Base-by-base conservation (phyloP, 2,888 invertebrate genomes). In the Scrobipalpa atriplicella region DNA sequence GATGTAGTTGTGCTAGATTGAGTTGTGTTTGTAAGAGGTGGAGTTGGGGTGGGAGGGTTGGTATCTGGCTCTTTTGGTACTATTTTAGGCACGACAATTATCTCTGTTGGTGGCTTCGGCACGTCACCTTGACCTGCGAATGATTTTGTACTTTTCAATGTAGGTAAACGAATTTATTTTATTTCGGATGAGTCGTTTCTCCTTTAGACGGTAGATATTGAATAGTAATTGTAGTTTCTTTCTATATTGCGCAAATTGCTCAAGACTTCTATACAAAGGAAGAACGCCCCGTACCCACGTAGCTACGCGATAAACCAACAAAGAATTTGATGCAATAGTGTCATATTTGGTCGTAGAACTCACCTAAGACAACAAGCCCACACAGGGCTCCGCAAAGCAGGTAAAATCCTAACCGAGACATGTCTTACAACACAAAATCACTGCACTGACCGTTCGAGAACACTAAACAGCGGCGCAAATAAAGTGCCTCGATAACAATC, bases 301-400 rank as follows among this genome's bases (percentile, higher is more conserved):
- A 56, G 54, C 73, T 73, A 70, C 71, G 71, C 77, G 80, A 78
- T 80, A 80, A 78, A 81, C 79, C 73, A 83, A 84, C 81, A 85
- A 84, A 85, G 83, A 80, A 77, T 66, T 29, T 72, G 76, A 71
- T 69, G 70, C 62, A 66, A 68, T 63, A 18, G 29, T 38, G 11
- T 47, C 47, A 47, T 47, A 43, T 43, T 47, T 47, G n/a, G 47
- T 16, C 47, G 47, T 47, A 66, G 47, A 10, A 85, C 91, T 90
- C 78, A 92, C 92, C 89, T 47, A 84, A 71, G 68, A 81, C 76
- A 56, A 77, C 76, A 71, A 83, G 79, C 75, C 87, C 83, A 78
- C 86, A 85, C 66, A 90, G 66, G 71, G 85, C 83, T 19, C 82
- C 85, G 69, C 87, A 73, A 64, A 89, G 72, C 71, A 87, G 80